Base-by-base conservation (phyloP, 2,113 vertebrate genomes). In the Gyps fulvus region DNA sequence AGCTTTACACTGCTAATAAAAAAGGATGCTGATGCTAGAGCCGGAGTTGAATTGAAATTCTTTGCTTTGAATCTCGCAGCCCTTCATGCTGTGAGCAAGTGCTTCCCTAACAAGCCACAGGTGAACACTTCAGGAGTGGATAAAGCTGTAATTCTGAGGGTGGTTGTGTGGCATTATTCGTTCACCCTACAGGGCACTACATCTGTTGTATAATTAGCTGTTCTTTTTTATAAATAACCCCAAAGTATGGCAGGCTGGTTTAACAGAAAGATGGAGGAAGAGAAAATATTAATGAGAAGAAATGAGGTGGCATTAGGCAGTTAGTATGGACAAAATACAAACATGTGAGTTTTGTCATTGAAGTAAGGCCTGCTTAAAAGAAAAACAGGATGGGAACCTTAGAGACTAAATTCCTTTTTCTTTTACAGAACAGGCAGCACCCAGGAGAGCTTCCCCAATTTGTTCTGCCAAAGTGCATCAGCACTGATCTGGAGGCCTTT, bases 171-270 rank as follows among this genome's bases (percentile, higher is more conserved):
- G 58, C 2, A 2, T 70, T 95, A 45, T 42, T 6, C 26, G 19
- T 83, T 95, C 4, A 12, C 38, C 49, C 82, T 88, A 61, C 76
- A 65, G 83, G 40, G 61, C 14, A 52, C 61, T 67, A 36, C 62
- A 77, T 83, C 76, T 96, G 74, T 57, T 95, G 32, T 54, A 42
- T 95, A 88, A 94, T 95, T 95, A 96, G 57, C 40, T 95, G 87
- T 82, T 86, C 80, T 36, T 71, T 95, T 89, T 95, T 43, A 78
- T 87, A 85, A 78, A 76, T 81, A 82, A 29, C 23, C 45, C 38
- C 45, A 20, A 87, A 73, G 65, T 74, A 77, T 49, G 67, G 58
- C 52, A 85, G 77, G 49, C 31, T 95, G 67, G 52, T 93, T 86
- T 93, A 85, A 77, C 23, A 85, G 77, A 78, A 93, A 84, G 47